Evolutionary conservation across 2,888 invertebrate species (phyloP), one percentile per base, ranked within the genome.

Genomic region (Ichneumoninae sp.): DNA sequence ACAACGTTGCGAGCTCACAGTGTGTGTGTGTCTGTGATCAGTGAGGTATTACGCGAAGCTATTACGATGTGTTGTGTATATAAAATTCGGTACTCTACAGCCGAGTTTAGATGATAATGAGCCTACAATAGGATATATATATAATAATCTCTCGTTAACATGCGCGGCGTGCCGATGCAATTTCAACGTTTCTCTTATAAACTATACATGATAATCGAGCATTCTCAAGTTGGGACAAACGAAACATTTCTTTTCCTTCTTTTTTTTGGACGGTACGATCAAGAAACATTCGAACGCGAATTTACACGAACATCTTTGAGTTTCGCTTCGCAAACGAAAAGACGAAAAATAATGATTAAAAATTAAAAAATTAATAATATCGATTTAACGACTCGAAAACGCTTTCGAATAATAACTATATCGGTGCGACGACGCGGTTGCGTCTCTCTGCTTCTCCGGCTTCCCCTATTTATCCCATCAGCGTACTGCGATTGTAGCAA

Each of bases 171-270:
- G 30, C 65, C 84, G 83, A 13, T 26, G 57, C 50, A 89, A 87
- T 88, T 88, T 87, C 78, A 91, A 90, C 90, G 89, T 87, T 62
- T 62, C 87, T 83, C 86, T 89, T 88, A 92, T 89, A 91, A 92
- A 91, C 91, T 91, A 91, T 92, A 91, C 89, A 89, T 8, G 90
- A 91, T 81, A 81, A 70, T 72, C 89, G 86, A 90, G 89, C 89
- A 81, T 88, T 90, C 66, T 88, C 88, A 89, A 90, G 80, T 86
- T 72, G 89, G 89, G 89, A 88, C 86, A 86, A 90, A 91, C 87
- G 83, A 90, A 90, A 90, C 82, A 87, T 87, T 87, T 50, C 68
- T 71, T 13, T 26, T 3, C 16, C 62, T 62, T 26, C 50, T 50
- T 54, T 81, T 70, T 36, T 74, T 69, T 78, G 81, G 81, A 84